These are phyloP conservation scores for Botia kubotai DNA, from an alignment of 2,797 vertebrate species.

Conservation along the genomic window DNA sequence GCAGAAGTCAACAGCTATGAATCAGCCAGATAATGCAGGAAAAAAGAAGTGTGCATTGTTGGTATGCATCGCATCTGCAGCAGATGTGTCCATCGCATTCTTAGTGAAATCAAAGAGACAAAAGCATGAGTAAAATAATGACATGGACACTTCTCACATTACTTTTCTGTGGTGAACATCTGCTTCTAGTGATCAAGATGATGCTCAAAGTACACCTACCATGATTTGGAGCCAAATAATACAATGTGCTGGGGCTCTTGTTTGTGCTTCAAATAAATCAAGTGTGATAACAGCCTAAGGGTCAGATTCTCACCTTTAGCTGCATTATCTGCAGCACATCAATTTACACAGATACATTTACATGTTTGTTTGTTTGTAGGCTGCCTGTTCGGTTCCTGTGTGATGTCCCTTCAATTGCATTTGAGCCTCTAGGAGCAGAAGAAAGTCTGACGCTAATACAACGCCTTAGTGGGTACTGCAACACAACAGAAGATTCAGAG, in stretches of 20 bases:
- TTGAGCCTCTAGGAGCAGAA: slow-evolving; percentile 48
- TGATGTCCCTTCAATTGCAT: slow-evolving; percentile 63
- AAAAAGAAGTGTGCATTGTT: no score
- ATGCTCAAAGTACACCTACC: no score
- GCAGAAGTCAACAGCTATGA: neutral
- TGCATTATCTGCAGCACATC: no score
- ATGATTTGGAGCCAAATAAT: no score
- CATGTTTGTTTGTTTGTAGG: slow-evolving; percentile 50
- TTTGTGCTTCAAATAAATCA: no score
- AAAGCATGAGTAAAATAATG: neutral
- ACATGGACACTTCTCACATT: no score
- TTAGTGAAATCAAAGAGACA: neutral
- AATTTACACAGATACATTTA: neutral
- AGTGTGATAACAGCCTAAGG: neutral
- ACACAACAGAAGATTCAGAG: slow-evolving; percentile 59
- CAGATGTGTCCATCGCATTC: neutral
- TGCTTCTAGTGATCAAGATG: no score
- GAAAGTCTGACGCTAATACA: slow-evolving; percentile 56
- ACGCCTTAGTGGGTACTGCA: slow-evolving; percentile 61
- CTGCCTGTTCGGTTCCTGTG: slow-evolving; percentile 69
- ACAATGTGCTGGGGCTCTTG: no score
- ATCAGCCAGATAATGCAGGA: no score
- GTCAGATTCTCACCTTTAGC: neutral
- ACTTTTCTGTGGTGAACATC: no score
- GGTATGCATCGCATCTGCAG: no score